Percentiles rank a stretch among this genome's conserved stretches.
Evolutionary conservation across 2,888 invertebrate genomes (phyloP).

Genomic region (Salticus scenicus): DNA sequence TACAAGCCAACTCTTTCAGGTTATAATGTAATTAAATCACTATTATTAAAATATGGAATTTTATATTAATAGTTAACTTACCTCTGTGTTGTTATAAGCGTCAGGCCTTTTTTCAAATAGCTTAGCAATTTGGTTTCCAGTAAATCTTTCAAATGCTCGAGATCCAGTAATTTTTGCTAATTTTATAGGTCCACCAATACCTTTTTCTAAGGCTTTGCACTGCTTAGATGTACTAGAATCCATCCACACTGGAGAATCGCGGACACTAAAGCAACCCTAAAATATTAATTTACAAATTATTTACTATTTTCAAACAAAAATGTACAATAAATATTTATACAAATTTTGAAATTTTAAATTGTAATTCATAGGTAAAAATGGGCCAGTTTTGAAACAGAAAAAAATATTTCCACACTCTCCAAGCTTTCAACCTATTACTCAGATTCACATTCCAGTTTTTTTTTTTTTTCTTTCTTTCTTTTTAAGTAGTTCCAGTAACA

Average conservation of each 20-base stretch:
- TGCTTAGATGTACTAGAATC: conserved; percentile 88
- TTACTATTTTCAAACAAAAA: too few relatives aligned
- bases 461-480: too few relatives aligned
- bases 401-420: too few relatives aligned
- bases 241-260: conserved; percentile 96
- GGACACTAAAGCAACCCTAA: conserved; percentile 83
- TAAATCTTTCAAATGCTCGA: conserved; percentile 91
- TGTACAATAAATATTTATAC: too few relatives aligned
- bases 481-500: too few relatives aligned
- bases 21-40: too few relatives aligned
- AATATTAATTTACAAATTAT: conserved; percentile 47
- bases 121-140: conserved; percentile 95
- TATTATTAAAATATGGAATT: too few relatives aligned
- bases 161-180: conserved; percentile 89
- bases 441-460: too few relatives aligned
- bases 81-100: conserved; percentile 84
- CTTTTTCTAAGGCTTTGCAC: conserved; percentile 86
- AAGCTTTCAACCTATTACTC: too few relatives aligned
- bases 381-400: neutral
- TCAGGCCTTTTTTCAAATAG: conserved; percentile 83
- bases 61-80: conserved; percentile 17
- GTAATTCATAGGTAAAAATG: neutral
- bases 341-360: conserved; percentile 3
- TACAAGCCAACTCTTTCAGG: too few relatives aligned
- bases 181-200: conserved; percentile 86